Percentiles rank a stretch among this genome's conserved stretches.
Evolutionary conservation across 2,797 vertebrate genomes (phyloP).

Genomic region (Linurgus olivaceus): DNA sequence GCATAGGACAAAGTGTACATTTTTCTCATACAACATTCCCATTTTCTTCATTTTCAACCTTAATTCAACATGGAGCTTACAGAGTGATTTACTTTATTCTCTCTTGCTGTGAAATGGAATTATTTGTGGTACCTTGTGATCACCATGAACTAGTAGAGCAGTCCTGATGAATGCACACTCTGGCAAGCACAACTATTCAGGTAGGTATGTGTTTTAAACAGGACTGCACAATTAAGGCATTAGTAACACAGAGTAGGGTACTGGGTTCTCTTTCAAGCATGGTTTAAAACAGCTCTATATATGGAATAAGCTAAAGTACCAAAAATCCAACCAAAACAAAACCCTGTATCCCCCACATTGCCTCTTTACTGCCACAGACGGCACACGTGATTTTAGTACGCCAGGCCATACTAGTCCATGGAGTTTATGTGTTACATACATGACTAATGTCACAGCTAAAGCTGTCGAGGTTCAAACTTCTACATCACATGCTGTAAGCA

Average conservation of each 20-base stretch:
- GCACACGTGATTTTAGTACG: background rate
- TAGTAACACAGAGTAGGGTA: background rate
- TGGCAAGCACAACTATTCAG: background rate
- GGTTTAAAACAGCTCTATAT: background rate
- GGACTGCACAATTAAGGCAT: background rate
- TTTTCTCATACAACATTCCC: background rate
- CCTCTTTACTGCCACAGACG: background rate
- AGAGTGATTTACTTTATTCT: background rate
- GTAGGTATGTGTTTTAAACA: background rate
- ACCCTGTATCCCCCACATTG: background rate
- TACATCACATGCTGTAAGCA: background rate
- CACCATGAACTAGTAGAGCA: background rate
- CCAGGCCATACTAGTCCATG: background rate
- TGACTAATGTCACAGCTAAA: background rate
- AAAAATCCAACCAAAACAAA: background rate
- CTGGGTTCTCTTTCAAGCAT: background rate
- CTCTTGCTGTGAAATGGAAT: background rate
- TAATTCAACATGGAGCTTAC: background rate
- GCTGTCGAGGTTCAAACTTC: background rate
- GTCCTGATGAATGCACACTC: background rate
- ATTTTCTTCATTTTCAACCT: background rate
- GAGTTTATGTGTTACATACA: background rate
- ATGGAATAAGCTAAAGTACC: background rate
- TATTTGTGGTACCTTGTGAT: background rate
- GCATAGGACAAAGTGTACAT: background rate